phyloP scores from a whole-genome alignment of 64 coral and sea anemone genomes.

The Platygyra sinensis region DNA sequence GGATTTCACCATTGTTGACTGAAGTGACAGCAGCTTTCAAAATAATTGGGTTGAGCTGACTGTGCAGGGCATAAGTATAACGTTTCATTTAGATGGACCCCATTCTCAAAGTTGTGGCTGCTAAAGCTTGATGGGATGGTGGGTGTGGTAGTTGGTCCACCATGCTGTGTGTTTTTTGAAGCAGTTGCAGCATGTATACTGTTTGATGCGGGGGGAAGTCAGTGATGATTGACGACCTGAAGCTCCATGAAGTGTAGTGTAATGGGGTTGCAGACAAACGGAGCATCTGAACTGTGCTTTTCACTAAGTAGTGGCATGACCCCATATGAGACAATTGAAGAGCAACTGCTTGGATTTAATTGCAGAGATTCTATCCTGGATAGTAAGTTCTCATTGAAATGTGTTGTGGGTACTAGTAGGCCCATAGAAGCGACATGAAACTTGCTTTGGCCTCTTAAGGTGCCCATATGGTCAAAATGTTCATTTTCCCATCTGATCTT shows the following conservation, averaged over 20 bases:
- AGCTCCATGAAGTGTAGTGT: conserved; percentile 65
- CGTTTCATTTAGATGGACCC: conserved; percentile 53
- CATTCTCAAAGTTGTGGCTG: conserved; percentile 41
- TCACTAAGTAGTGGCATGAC: conserved; percentile 38
- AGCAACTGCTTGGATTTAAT: conserved; percentile 53
- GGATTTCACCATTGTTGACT: too few relatives aligned
- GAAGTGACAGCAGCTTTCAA: too few relatives aligned
- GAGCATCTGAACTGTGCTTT: conserved; percentile 45
- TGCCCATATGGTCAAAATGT: too few relatives aligned
- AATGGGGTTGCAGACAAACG: conserved; percentile 38
- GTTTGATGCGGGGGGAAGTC: conserved; percentile 26
- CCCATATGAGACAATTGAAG: conserved; percentile 47
- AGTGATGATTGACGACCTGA: conserved; percentile 36
- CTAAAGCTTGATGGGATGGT: background rate
- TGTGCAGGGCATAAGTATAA: conserved; percentile 51
- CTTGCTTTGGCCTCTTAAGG: conserved; percentile 34
- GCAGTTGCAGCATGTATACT: conserved; percentile 37
- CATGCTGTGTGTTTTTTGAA: conserved; percentile 45
- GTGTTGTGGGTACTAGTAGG: conserved; percentile 39
- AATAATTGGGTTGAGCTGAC: conserved; percentile 43
- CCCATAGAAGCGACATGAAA: conserved; percentile 46
- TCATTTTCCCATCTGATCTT: too few relatives aligned
- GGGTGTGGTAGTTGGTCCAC: conserved; percentile 38
- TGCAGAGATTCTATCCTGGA: conserved; percentile 52
- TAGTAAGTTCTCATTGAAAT: conserved; percentile 57